These are phyloP conservation scores for Ctenochaetus hawaiiensis DNA, from an alignment of 2,797 vertebrate species.

Conservation along the genomic window DNA sequence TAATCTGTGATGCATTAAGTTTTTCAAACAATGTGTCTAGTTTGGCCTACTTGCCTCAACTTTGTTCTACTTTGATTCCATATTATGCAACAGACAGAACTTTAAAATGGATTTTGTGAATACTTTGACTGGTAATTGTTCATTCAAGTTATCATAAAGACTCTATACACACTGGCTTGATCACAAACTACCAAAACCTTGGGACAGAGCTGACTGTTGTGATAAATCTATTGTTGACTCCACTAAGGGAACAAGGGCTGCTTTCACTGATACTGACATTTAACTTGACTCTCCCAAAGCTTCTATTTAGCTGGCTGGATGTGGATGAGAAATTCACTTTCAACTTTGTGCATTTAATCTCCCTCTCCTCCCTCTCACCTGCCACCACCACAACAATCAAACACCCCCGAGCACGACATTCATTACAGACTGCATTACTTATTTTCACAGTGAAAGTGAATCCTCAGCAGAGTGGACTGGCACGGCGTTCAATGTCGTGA, in stretches of 20 bases:
- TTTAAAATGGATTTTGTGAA: constrained; percentile 22
- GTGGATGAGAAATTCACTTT: background rate
- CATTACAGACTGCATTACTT: constrained; percentile 29
- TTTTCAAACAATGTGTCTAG: background rate
- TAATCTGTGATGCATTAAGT: background rate
- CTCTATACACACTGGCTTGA: constrained; percentile 4
- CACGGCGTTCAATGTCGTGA: constrained; percentile 41
- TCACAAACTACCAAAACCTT: background rate
- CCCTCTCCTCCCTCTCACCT: constrained; percentile 37
- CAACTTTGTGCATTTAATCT: constrained; percentile 17
- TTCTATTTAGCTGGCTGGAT: background rate
- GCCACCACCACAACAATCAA: constrained; percentile 17
- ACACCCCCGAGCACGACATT: constrained; percentile 31
- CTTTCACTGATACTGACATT: constrained; percentile 34
- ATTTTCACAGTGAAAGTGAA: constrained; percentile 32
- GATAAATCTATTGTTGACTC: constrained; percentile 4
- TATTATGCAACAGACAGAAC: constrained; percentile 27
- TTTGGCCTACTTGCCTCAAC: background rate
- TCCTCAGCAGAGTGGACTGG: constrained; percentile 29
- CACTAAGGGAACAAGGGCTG: background rate
- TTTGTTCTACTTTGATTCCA: background rate
- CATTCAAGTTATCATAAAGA: constrained; percentile 37
- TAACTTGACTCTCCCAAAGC: constrained; percentile 7
- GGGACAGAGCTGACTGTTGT: constrained; percentile 5
- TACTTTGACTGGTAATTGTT: constrained; percentile 17